Base-by-base conservation (phyloP, 2,888 invertebrate genomes). In the Adelphocoris suturalis region DNA sequence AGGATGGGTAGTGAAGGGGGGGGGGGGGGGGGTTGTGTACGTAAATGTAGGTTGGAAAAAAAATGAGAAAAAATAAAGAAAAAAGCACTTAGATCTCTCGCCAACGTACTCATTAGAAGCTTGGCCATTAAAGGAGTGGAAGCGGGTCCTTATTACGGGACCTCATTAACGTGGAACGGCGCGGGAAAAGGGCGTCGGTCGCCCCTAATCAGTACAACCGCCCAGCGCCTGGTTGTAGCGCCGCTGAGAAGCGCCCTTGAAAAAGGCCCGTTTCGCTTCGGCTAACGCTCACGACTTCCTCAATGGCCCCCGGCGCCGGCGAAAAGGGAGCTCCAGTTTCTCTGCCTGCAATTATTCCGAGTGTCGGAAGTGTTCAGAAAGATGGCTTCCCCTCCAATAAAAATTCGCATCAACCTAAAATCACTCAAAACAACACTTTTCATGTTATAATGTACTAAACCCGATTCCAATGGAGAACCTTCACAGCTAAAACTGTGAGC, bases 91-190 rank as follows among this genome's bases (percentile, higher is more conserved):
- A 46, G 81, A 81, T 46, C 78, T 37, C 81, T 13, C 48, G 23
- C 81, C 46, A 46, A 46, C 81, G 46, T 48, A 81, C 81, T 81
- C 81, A 81, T 81, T 81, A 81, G 81, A 81, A 81, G 81, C 81
- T n/a, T 47, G 47, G 19, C 81, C 81, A 81, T 81, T 81, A 81
- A 47, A 81, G 81, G 81, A 4, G 27, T 9, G 61, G 16, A 48
- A 13, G 19, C 47, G 47, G 23, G 81, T 81, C 81, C 81, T 81
- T 81, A 81, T 81, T 81, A 81, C 27, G 46, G 81, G 48, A 81
- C 81, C 81, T 81, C 81, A 81, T 81, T 81, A 81, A 2, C 46
- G 47, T 14, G 48, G 81, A 28, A 37, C 27, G 37, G 46, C n/a
- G 81, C n/a, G 81, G 16, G 5, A 81, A 48, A 48, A 78, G 28